Evolutionary conservation across 2,888 invertebrate genomes (phyloP).

Genomic region (Hofmannophila pseudospretella): DNA sequence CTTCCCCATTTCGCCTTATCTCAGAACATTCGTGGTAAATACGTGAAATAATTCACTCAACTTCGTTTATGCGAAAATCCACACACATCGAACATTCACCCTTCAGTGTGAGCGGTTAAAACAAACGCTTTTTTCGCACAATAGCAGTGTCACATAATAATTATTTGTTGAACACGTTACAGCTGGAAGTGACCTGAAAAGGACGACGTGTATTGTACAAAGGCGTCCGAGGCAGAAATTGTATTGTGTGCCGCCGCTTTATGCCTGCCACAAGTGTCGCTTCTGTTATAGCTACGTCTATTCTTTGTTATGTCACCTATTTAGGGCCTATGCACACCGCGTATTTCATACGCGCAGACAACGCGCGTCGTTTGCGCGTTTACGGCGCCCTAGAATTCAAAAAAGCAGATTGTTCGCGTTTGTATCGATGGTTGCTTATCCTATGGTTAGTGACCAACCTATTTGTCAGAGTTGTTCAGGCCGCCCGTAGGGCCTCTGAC

Average conservation of each 20-base stretch:
- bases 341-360: not conserved
- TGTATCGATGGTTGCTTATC: too few relatives aligned
- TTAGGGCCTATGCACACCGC: too few relatives aligned
- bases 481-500: too few relatives aligned
- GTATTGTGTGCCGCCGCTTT: slow-evolving; percentile 59
- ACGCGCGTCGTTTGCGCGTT: too few relatives aligned
- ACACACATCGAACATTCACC: not conserved
- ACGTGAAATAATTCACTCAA: too few relatives aligned
- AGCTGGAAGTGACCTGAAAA: slow-evolving; percentile 69
- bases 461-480: too few relatives aligned
- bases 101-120: slow-evolving; percentile 1
- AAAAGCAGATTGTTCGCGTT: too few relatives aligned
- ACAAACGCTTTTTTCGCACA: slow-evolving; percentile 8
- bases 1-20: too few relatives aligned
- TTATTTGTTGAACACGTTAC: slow-evolving; percentile 60
- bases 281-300: slow-evolving; percentile 43
- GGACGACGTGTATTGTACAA: slow-evolving; percentile 56
- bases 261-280: slow-evolving; percentile 44
- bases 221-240: slow-evolving; percentile 61
- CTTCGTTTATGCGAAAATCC: too few relatives aligned
- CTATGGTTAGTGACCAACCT: too few relatives aligned
- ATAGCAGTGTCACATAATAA: slow-evolving; percentile 37
- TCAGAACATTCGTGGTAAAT: too few relatives aligned
- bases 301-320: slow-evolving; percentile 55
- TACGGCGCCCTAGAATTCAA: not conserved